Percentiles rank a stretch among this genome's conserved stretches.
Conservation (phyloP, 1,140 invertebrate species). For the Pteromalus puparum region DNA sequence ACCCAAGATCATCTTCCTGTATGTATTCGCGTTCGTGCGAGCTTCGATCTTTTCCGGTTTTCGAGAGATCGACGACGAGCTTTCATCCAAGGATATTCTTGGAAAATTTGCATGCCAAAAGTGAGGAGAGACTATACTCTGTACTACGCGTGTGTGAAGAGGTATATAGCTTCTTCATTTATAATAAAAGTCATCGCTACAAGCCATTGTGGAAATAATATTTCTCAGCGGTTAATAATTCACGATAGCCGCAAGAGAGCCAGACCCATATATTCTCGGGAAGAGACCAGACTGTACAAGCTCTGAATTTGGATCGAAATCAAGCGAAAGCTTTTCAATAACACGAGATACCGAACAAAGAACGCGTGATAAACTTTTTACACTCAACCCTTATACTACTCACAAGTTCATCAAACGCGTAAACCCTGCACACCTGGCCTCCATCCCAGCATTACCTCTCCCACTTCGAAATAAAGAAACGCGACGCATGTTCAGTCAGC, state of each 20-base stretch:
- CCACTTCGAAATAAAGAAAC: not conserved
- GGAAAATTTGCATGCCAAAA: not conserved
- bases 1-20: constrained; percentile 14
- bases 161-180: too few species aligned
- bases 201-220: not conserved
- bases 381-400: too few species aligned
- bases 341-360: not conserved
- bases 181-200: too few species aligned
- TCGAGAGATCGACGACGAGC: not conserved
- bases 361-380: not conserved
- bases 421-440: not conserved
- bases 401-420: not conserved
- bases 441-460: too few species aligned
- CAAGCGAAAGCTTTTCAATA: not conserved
- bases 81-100: not conserved
- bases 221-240: not conserved
- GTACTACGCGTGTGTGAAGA: not conserved
- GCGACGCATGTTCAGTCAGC: not conserved
- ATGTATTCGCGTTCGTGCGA: not conserved
- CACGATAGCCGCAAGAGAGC: not conserved
- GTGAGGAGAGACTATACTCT: not conserved
- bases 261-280: not conserved
- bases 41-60: not conserved
- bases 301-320: not conserved
- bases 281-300: too few species aligned